Evolutionary conservation across 2,888 invertebrate genomes (phyloP).

Genomic region (Caenorhabditis becei): DNA sequence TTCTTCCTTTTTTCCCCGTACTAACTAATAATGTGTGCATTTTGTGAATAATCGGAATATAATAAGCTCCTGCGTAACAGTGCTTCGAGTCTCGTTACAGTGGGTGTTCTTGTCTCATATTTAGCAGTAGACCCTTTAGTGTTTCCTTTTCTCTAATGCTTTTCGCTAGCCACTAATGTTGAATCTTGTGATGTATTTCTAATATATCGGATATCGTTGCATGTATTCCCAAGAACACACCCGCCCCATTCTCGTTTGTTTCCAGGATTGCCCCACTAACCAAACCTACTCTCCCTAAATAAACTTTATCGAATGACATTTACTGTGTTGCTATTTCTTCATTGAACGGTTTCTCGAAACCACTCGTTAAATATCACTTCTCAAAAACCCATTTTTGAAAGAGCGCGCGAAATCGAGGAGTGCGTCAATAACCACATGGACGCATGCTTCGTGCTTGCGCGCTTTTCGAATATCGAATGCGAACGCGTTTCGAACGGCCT

Average conservation of each 20-base stretch:
- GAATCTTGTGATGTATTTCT: conserved; percentile 45
- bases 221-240: conserved; percentile 32
- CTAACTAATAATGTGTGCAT: conserved; percentile 53
- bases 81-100: neutral
- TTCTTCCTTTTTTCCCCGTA: conserved; percentile 17
- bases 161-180: conserved; percentile 26
- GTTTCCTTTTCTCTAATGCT: neutral
- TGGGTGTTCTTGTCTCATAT: conserved; percentile 33
- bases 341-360: neutral
- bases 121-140: conserved; percentile 10
- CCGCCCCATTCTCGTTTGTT: neutral
- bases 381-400: neutral
- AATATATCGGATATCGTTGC: conserved; percentile 57
- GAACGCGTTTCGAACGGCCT: neutral
- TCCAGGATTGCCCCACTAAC: conserved; percentile 23
- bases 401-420: neutral
- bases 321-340: neutral
- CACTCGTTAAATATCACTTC: neutral
- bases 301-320: conserved; percentile 42
- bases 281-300: conserved; percentile 16
- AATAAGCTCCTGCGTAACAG: conserved; percentile 30
- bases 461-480: conserved; percentile 9
- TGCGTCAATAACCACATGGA: neutral
- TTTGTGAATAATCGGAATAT: conserved; percentile 50
- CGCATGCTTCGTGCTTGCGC: conserved; percentile 20